A percentile compares a stretch with the other conserved stretches of the same genome.
These are phyloP conservation scores for Paraescarpia echinospica DNA, from an alignment of 1,140 invertebrate species.

Conservation along the genomic window DNA sequence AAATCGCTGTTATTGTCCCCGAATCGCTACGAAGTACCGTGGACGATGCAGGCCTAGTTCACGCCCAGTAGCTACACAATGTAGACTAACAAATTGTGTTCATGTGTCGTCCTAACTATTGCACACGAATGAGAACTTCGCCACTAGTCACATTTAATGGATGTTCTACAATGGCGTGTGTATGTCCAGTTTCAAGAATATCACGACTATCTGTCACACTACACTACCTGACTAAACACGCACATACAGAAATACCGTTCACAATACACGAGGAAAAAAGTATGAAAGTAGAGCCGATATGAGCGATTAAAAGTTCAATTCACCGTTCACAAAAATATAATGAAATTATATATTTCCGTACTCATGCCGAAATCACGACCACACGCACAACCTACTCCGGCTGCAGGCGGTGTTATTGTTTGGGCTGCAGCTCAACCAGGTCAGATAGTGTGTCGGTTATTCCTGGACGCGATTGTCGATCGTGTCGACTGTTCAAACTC, in stretches of 20 bases:
- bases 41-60: neutral
- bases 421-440: neutral
- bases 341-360: neutral
- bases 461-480: neutral
- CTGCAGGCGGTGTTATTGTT: neutral
- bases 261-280: neutral
- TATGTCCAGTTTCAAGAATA: neutral
- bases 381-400: neutral
- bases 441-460: neutral
- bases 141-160: neutral
- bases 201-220: neutral
- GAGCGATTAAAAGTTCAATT: neutral
- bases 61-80: neutral
- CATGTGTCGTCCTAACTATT: neutral
- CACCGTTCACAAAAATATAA: neutral
- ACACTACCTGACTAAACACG: neutral
- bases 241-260: neutral
- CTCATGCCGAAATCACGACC: no score
- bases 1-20: no score
- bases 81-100: neutral
- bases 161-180: neutral
- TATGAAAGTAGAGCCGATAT: neutral
- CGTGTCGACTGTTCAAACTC: neutral
- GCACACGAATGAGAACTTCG: neutral
- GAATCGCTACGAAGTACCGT: neutral